Evolutionary conservation across 92 coral and sea anemone species (phyloP), one percentile per base, ranked within the genome.

Genomic region (Epizoanthus rinbou): DNA sequence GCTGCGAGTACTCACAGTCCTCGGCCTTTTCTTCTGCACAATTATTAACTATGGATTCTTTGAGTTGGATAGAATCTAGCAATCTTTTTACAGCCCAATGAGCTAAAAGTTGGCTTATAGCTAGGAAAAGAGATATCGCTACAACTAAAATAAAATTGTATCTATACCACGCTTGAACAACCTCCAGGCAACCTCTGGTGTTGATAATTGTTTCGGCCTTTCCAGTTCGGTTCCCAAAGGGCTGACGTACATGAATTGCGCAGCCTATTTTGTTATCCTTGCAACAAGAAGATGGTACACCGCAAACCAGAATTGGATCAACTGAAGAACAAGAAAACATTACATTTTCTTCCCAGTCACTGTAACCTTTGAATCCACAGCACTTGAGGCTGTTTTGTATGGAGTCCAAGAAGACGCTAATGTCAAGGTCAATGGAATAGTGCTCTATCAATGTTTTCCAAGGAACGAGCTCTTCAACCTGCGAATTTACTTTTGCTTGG

Each of bases 211-310:
- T 33, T 17, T 75, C 66, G n/a, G 68, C 65, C 7, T 24, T 57
- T 8, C 28, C 37, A 16, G 82, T 62, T 8, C 6, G 70, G 16
- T 60, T 78, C 18, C 13, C 13, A 19, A 22, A 14, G 45, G 56
- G 52, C 21, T 23, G 47, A 21, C 82, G 82, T 13, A 62, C 58
- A 21, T 63, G 82, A 47, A 81, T 67, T n/a, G 56, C 69, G 8
- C 90, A 35, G 57, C 62, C 80, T 17, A 19, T 69, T 11, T 10
- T 58, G 16, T 64, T 64, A 17, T 43, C 73, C 66, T 80, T 85
- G 60, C 92, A 85, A 72, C 92, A 89, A 31, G 92, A 89, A 59
- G 79, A 69, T 2, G 92, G 92, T 5, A 89, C 92, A 14, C 92
- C 76, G 57, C 92, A 89, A 80, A 69, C 70, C 19, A 84, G 85